Percentiles rank a stretch among this genome's conserved stretches.
phyloP scores from a whole-genome alignment of 2,113 vertebrate species.

The Cavia porcellus region DNA sequence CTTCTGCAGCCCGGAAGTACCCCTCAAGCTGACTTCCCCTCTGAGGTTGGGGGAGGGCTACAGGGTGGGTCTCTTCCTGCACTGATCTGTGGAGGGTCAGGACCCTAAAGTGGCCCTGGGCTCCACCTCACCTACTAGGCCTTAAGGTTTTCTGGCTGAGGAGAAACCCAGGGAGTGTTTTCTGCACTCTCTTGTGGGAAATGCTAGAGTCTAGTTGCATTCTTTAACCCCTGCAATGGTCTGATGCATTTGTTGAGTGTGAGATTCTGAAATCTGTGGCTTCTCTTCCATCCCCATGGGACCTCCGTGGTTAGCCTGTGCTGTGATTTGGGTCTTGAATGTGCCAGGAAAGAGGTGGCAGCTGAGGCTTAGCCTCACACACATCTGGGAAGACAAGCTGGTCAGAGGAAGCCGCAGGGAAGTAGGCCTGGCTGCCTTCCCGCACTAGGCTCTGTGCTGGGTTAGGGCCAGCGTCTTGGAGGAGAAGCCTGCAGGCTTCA shows the following conservation, averaged over 20 bases:
- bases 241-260: neutral
- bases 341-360: neutral
- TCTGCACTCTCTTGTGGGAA: neutral
- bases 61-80: neutral
- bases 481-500: neutral
- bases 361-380: neutral
- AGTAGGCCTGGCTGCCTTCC: slow-evolving; percentile 39
- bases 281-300: neutral
- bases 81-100: fast-evolving
- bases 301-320: neutral
- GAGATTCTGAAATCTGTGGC: neutral
- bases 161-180: neutral
- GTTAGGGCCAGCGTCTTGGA: slow-evolving; percentile 24
- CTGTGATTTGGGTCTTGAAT: neutral
- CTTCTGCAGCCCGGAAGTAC: slow-evolving; percentile 75
- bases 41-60: slow-evolving; percentile 55
- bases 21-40: slow-evolving; percentile 67
- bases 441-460: neutral
- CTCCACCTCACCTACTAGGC: neutral
- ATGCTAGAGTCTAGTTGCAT: fast-evolving
- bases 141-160: neutral
- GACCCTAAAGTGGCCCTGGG: neutral
- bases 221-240: neutral
- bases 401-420: neutral
- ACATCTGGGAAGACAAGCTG: neutral